These are phyloP conservation scores for Sorex fumeus DNA, from an alignment of 2,113 vertebrate genomes.

Conservation along the genomic window DNA sequence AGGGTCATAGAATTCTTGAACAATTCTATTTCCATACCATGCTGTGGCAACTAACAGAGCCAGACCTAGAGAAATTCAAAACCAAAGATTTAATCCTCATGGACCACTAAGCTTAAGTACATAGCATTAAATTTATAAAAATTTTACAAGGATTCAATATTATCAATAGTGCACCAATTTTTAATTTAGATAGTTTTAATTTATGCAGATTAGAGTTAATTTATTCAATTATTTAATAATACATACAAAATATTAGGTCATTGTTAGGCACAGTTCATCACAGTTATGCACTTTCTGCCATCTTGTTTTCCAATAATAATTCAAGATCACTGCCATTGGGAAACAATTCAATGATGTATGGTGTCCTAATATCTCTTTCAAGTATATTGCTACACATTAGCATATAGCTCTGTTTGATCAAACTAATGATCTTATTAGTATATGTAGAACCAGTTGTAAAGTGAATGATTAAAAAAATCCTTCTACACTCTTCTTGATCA, in stretches of 20 bases:
- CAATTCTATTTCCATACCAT: conserved; percentile 93
- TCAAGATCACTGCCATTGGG: not conserved
- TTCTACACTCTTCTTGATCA: conserved; percentile 5
- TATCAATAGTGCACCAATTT: conserved; percentile 36
- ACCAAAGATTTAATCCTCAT: conserved; percentile 50
- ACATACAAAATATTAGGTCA: conserved; percentile 50
- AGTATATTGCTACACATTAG: not conserved
- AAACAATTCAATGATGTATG: not conserved
- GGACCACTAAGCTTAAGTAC: conserved; percentile 20
- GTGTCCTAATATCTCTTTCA: not conserved
- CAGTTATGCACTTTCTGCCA: not conserved
- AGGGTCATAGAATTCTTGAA: conserved; percentile 93
- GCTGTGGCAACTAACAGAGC: conserved; percentile 92
- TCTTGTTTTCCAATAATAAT: conserved; percentile 2
- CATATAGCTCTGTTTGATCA: conserved; percentile 16
- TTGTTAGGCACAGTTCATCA: conserved; percentile 21
- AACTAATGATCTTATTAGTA: not conserved
- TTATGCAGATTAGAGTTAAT: conserved; percentile 21
- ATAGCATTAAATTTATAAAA: not conserved
- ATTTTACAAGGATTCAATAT: conserved; percentile 56
- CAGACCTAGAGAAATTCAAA: conserved; percentile 89
- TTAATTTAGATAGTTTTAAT: conserved; percentile 15
- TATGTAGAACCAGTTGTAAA: not conserved
- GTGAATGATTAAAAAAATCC: not conserved
- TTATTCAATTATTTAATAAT: conserved; percentile 38